phyloP scores from a whole-genome alignment of 1,140 invertebrate species.

The Prorops nasuta region DNA sequence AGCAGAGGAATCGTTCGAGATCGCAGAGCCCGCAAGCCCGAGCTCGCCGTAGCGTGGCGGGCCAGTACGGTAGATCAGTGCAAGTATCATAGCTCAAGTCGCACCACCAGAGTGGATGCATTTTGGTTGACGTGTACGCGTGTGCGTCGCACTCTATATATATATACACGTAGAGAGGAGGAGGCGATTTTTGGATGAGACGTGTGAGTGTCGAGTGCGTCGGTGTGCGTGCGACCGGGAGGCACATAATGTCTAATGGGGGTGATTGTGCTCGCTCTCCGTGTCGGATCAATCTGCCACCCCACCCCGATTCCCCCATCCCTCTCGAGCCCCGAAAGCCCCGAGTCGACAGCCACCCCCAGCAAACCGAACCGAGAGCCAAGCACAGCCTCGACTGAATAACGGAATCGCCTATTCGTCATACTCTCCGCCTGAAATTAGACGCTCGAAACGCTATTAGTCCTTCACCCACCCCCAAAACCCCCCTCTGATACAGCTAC shows the following conservation, averaged over 20 bases:
- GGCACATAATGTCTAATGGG: slow-evolving; percentile 56
- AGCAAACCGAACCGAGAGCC: slow-evolving; percentile 33
- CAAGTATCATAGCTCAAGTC: slow-evolving; percentile 46
- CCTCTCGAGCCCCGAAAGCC: too few relatives aligned
- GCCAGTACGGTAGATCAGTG: slow-evolving; percentile 38
- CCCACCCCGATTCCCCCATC: slow-evolving; percentile 33
- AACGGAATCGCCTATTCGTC: slow-evolving; percentile 45
- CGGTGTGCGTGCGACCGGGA: slow-evolving; percentile 25
- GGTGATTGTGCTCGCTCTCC: slow-evolving; percentile 54
- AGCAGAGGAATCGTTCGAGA: too few relatives aligned
- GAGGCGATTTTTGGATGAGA: too few relatives aligned
- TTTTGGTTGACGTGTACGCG: slow-evolving; percentile 35
- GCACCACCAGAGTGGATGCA: slow-evolving; percentile 34
- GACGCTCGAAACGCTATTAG: slow-evolving; percentile 25
- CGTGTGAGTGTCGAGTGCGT: not conserved
- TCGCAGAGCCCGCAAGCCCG: slow-evolving; percentile 31
- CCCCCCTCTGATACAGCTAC: too few relatives aligned
- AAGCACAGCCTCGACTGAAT: slow-evolving; percentile 33
- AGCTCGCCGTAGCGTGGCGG: slow-evolving; percentile 28
- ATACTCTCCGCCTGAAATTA: slow-evolving; percentile 31
- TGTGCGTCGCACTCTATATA: slow-evolving; percentile 15
- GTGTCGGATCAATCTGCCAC: slow-evolving; percentile 57
- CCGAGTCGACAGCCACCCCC: slow-evolving; percentile 5
- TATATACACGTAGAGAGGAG: too few relatives aligned
- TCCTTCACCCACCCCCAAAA: too few relatives aligned